Evolutionary conservation across 2,113 vertebrate genomes (phyloP), one percentile per base, ranked within the genome.

Genomic region (Myocastor coypus): DNA sequence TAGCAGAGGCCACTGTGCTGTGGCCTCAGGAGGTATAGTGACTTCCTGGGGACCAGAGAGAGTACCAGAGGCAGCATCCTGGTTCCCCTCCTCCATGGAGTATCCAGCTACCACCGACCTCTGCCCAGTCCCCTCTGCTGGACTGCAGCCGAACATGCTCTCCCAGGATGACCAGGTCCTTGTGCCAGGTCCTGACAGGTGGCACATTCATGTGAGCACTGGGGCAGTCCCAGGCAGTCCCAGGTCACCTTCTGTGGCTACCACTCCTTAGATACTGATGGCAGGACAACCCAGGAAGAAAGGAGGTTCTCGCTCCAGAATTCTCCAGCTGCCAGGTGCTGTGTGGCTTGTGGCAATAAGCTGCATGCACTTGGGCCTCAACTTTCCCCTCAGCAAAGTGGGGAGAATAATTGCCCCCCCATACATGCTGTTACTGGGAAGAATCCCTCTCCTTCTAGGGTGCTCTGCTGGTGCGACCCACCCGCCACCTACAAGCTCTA

Each of bases 111-210:
- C 40, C 42, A 50, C 17, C 34, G 20, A 19, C 16, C 26, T 11
- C 19, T 28, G 52, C 57, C 40, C 46, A 3, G 59, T 1, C 30
- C 32, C 40, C 64, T 50, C n/a, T 5, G 37, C 77, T 81, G 19
- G 17, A 40, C 13, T 42, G 37, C 24, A 12, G 57, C 10, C 52
- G 13, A n/a, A 34, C 42, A 6, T 71, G 59, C 64, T 71, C 16
- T 8, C 37, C 37, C 0, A 55, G 34, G 69, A 61, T 52, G 40
- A 16, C 20, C 42, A 1, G 0, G 32, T 75, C 86, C 73, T 8
- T 0, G 34, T 30, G 42, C 50, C 0, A 1, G 59, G 42, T 26
- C n/a, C 50, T 4, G 0, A 11, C 24, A n/a, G 28, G 7, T 17
- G 3, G 66, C 50, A 40, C 8, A 34, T 52, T 7, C 30, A 19